Evolutionary conservation across 2,888 invertebrate species (phyloP), one percentile per base, ranked within the genome.

Genomic region (Toxonevra muliebris): DNA sequence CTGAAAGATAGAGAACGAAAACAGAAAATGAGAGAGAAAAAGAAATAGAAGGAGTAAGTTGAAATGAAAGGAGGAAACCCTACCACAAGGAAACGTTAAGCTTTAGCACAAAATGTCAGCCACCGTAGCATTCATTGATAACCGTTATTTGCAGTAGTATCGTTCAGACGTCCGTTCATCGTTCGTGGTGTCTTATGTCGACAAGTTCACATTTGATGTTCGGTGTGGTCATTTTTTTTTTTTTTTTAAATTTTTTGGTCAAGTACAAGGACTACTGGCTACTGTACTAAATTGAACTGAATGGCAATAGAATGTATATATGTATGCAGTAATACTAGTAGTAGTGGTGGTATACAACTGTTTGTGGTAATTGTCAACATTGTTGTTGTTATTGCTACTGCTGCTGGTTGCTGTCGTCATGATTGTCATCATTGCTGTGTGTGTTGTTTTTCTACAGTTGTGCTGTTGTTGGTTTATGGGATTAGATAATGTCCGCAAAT

Each of bases 1-100:
- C 97, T 97, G 86, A 30, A 73, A 75, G 43, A n/a, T 20, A 52
- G 43, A 48, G 17, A 15, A 13, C 8, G 9, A n/a, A 5, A 5
- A 42, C 9, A 30, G 54, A 41, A 13, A 50, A 11, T 11, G n/a
- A 58, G n/a, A 50, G 10, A 50, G 45, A 52, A 60, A 5, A n/a
- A n/a, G 53, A 52, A 15, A 45, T 9, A 42, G 13, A 15, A 60
- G 12, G 48, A 41, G 43, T 62, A 57, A 54, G 59, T 41, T 7
- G 30, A 43, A 53, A 54, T 61, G 13, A 15, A 13, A 48, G 11
- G n/a, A 48, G 30, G 30, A 30, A 30, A 30, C 7, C 7, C 30
- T 7, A 30, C 30, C 30, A 2, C 30, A 30, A 30, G 7, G 30
- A 30, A 30, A 30, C 30, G 3, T 30, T 30, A 30, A 30, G 2